phyloP scores from a whole-genome alignment of 2,113 vertebrate genomes.

The Zosterops borbonicus region DNA sequence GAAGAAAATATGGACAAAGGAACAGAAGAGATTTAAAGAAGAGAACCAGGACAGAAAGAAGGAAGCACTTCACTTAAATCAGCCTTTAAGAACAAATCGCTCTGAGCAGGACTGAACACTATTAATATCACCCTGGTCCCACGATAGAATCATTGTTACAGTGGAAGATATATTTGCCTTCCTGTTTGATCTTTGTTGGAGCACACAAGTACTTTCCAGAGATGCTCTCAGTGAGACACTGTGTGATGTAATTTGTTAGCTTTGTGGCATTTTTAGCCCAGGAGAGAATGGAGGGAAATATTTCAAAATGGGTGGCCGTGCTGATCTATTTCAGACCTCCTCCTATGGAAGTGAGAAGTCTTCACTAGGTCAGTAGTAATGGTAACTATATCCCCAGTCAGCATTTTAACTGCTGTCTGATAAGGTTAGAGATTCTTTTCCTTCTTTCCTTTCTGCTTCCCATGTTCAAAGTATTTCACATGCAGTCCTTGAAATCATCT shows the following conservation, averaged over 20 bases:
- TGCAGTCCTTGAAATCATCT: not conserved
- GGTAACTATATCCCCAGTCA: not conserved
- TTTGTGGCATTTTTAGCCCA: not conserved
- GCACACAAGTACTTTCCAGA: not conserved
- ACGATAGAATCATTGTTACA: not conserved
- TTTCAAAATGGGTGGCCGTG: not conserved
- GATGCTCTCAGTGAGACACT: not conserved
- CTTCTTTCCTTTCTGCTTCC: not conserved
- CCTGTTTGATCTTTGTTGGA: not conserved
- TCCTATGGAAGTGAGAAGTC: not conserved
- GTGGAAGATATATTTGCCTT: not conserved
- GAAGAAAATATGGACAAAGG: not conserved
- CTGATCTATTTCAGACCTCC: not conserved
- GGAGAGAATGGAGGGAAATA: not conserved
- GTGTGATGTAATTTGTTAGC: not conserved
- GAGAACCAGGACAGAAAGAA: not conserved
- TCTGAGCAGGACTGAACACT: not conserved
- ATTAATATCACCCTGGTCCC: not conserved
- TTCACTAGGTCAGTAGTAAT: not conserved
- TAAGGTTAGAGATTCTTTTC: rapidly evolving
- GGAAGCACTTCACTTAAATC: not conserved
- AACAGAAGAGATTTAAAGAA: not conserved
- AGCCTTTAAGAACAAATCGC: not conserved
- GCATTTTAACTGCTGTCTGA: not conserved
- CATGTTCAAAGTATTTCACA: not conserved